Evolutionary conservation across 2,797 vertebrate genomes (phyloP).

Genomic region (Aulostomus chinensis): DNA sequence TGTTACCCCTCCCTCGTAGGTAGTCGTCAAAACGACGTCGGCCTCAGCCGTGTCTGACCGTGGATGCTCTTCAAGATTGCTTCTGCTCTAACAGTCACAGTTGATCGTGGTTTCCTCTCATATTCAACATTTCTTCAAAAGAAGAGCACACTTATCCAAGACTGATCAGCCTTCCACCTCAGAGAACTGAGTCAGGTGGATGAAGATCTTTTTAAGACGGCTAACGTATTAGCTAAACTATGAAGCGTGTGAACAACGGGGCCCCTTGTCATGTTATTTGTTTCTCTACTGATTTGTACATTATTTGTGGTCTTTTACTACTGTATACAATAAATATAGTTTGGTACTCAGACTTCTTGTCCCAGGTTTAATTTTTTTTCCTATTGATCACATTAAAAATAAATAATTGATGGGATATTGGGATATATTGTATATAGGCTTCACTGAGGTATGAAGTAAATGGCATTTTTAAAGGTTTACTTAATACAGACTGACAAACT

Average conservation of each 20-base stretch:
- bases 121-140: conserved; percentile 15
- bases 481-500: too few relatives aligned
- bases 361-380: conserved; percentile 4
- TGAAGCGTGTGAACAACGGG: conserved; percentile 55
- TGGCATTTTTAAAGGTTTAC: too few relatives aligned
- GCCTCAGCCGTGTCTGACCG: too few relatives aligned
- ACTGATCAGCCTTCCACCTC: conserved; percentile 16
- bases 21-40: too few relatives aligned
- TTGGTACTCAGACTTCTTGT: conserved; percentile 82
- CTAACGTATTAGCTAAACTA: conserved; percentile 14
- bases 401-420: too few relatives aligned
- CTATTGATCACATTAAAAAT: too few relatives aligned
- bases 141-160: conserved; percentile 60
- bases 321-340: conserved; percentile 92
- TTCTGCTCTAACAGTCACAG: too few relatives aligned
- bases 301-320: conserved; percentile 90
- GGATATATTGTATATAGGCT: too few relatives aligned
- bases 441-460: too few relatives aligned
- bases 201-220: conserved; percentile 5
- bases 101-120: too few relatives aligned
- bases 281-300: conserved; percentile 88
- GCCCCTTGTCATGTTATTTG: conserved; percentile 79
- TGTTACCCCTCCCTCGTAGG: too few relatives aligned
- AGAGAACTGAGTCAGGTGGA: conserved; percentile 19
- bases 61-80: too few relatives aligned